These are phyloP conservation scores for Pelodytes ibericus DNA, from an alignment of 2,797 vertebrate species.

Conservation along the genomic window DNA sequence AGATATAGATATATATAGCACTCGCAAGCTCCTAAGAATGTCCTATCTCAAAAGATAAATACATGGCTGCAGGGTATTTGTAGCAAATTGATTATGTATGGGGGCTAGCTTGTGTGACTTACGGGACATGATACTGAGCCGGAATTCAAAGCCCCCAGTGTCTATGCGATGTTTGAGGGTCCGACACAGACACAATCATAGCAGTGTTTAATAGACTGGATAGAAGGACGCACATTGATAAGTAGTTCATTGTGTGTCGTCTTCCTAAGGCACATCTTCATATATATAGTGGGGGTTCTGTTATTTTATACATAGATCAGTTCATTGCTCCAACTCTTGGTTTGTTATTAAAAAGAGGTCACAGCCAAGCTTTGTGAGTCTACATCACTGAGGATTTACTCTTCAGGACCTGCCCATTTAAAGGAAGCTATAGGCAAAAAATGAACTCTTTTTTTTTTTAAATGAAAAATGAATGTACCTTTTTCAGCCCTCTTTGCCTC, in stretches of 20 bases:
- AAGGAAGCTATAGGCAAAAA: too few relatives aligned
- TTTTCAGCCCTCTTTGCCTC: too few relatives aligned
- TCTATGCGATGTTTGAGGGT: background rate
- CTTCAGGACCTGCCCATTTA: too few relatives aligned
- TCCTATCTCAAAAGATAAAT: too few relatives aligned
- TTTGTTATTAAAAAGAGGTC: background rate
- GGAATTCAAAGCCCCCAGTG: conserved; percentile 10
- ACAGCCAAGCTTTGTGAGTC: background rate
- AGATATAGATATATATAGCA: too few relatives aligned
- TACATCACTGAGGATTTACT: background rate
- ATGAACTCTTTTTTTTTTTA: too few relatives aligned
- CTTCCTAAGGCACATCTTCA: conserved; percentile 11
- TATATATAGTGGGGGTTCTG: background rate
- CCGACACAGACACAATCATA: conserved; percentile 8
- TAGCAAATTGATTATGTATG: too few relatives aligned
- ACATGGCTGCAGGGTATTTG: too few relatives aligned
- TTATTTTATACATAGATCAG: background rate
- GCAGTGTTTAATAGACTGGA: conserved; percentile 3
- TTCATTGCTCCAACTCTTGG: conserved; percentile 12
- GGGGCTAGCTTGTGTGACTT: conserved; percentile 34
- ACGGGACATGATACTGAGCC: conserved; percentile 1
- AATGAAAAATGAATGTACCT: too few relatives aligned
- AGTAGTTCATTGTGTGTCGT: conserved; percentile 17
- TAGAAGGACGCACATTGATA: conserved; percentile 2
- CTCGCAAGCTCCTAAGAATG: too few relatives aligned